These are phyloP conservation scores for Patiria pectinifera DNA, from an alignment of 53 echinoderm and acorn worm species.

Conservation along the genomic window DNA sequence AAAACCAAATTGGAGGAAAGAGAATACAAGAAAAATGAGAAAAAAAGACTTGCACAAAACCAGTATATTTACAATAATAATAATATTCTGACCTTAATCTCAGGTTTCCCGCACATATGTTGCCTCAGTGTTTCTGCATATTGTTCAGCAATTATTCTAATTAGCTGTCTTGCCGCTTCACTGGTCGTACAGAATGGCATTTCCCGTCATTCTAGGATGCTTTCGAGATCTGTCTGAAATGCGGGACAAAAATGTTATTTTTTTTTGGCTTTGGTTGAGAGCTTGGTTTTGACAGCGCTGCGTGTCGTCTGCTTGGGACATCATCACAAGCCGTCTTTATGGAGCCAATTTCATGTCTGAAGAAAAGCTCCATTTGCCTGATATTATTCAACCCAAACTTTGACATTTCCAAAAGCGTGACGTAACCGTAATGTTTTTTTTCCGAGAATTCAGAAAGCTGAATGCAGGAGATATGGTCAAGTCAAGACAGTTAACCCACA, in stretches of 20 bases:
- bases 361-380: no score
- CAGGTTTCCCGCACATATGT: neutral
- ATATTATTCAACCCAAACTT: no score
- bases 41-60: neutral
- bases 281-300: neutral
- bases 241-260: neutral
- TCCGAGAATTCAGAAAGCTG: no score
- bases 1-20: neutral
- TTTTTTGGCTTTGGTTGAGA: no score
- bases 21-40: neutral
- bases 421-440: no score
- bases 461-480: no score
- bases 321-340: no score
- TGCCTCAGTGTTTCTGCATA: neutral
- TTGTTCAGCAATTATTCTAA: neutral
- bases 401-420: no score
- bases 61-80: neutral
- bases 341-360: no score
- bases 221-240: neutral
- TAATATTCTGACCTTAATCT: neutral
- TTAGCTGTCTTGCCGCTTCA: neutral
- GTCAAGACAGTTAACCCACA: no score
- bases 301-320: no score
- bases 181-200: neutral
- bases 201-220: neutral